A percentile compares a stretch with the other conserved stretches of the same genome.
Evolutionary conservation across 2,797 vertebrate genomes (phyloP).

Genomic region (Delichon dasypus): DNA sequence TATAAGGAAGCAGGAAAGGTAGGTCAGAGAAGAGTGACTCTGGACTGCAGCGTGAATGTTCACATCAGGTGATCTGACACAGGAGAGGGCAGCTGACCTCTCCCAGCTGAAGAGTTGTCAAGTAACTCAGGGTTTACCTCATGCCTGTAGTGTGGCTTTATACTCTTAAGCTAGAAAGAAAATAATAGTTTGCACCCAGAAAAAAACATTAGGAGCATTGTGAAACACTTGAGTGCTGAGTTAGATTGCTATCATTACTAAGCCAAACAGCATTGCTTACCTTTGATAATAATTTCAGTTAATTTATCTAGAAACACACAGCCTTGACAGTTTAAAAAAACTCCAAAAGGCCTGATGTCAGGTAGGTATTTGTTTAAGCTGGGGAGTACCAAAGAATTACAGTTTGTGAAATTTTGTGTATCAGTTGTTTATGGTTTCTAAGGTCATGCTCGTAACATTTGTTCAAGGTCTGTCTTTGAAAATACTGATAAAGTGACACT

Average conservation of each 20-base stretch:
- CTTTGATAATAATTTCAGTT: background rate
- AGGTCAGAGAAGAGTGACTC: background rate
- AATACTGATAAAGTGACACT: slow-evolving; percentile 65
- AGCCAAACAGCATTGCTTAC: slow-evolving; percentile 11
- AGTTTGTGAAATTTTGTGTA: slow-evolving; percentile 43
- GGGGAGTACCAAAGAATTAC: background rate
- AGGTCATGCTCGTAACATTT: slow-evolving; percentile 27
- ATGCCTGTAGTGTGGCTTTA: slow-evolving; percentile 25
- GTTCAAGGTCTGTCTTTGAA: slow-evolving; percentile 71
- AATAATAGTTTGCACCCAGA: slow-evolving; percentile 21
- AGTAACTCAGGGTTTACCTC: slow-evolving; percentile 9
- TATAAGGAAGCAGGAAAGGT: background rate
- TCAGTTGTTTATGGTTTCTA: slow-evolving; percentile 61
- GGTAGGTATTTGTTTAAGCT: background rate
- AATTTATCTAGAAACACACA: slow-evolving; percentile 20
- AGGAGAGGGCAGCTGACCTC: background rate
- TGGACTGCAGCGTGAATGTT: background rate
- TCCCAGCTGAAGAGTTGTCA: background rate
- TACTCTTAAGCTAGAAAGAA: slow-evolving; percentile 41
- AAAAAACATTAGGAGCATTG: slow-evolving; percentile 12
- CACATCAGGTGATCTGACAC: background rate
- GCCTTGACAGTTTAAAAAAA: background rate
- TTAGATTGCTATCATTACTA: background rate
- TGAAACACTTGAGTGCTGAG: background rate
- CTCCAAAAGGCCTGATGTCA: background rate